Percentiles rank a stretch among this genome's conserved stretches.
These are phyloP conservation scores for Cryptops parisi DNA, from an alignment of 2,888 invertebrate species.

Conservation along the genomic window DNA sequence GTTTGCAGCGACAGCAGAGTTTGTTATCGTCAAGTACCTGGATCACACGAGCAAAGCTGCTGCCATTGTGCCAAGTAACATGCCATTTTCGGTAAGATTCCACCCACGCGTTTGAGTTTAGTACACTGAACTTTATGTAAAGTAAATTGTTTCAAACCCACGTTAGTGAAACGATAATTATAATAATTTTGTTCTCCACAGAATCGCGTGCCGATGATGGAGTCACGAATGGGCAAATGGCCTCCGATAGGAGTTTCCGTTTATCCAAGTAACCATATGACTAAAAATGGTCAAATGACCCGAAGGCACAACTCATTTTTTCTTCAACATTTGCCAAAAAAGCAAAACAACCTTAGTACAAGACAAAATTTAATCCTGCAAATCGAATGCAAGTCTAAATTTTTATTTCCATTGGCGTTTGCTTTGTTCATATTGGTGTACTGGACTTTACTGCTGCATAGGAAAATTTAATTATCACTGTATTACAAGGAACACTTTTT, in stretches of 20 bases:
- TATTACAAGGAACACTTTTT: too few species aligned
- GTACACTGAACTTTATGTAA: neutral
- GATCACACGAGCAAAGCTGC: slow-evolving; percentile 45
- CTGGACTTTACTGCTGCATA: slow-evolving; percentile 50
- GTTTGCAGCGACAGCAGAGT: slow-evolving; percentile 66
- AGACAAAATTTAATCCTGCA: slow-evolving; percentile 61
- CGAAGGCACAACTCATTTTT: too few species aligned
- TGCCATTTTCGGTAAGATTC: too few species aligned
- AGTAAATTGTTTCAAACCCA: neutral
- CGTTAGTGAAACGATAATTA: neutral
- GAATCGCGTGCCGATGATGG: neutral
- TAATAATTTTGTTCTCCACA: neutral
- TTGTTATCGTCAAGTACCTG: slow-evolving; percentile 65
- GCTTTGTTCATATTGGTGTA: slow-evolving; percentile 58
- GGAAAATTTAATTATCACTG: slow-evolving; percentile 1
- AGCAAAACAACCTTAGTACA: too few species aligned
- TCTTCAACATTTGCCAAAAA: too few species aligned
- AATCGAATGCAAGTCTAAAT: slow-evolving; percentile 59
- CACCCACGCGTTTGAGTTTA: too few species aligned
- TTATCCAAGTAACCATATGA: too few species aligned
- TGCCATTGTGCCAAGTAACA: neutral
- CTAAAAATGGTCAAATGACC: too few species aligned
- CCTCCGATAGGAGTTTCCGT: slow-evolving; percentile 20
- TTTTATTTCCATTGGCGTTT: slow-evolving; percentile 63
- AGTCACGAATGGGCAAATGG: neutral